A percentile compares a stretch with the other conserved stretches of the same genome.
phyloP scores from a whole-genome alignment of 2,888 invertebrate species.

The Nasonovia ribisnigri region DNA sequence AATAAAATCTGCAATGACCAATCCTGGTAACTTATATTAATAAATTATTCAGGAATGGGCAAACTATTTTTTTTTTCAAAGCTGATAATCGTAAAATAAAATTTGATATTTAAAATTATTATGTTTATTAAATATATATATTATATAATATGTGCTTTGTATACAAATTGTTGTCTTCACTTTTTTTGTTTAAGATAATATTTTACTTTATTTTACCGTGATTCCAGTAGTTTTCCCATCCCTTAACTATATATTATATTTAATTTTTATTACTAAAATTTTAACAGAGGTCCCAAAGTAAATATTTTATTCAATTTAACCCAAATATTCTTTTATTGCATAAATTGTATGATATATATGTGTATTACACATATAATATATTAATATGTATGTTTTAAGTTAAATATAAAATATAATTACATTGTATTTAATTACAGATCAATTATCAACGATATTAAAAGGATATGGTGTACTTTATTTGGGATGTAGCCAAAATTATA shows the following conservation, averaged over 20 bases:
- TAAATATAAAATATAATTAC: not conserved
- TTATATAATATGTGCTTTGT: not conserved
- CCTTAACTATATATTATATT: not conserved
- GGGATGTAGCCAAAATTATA: not conserved
- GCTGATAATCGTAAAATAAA: not conserved
- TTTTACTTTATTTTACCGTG: not conserved
- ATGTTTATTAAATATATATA: not conserved
- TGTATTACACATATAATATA: too few relatives aligned
- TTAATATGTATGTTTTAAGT: not conserved
- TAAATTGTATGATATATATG: not conserved
- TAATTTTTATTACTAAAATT: not conserved
- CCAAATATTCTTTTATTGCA: not conserved
- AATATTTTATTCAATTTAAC: not conserved
- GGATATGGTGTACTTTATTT: slow-evolving; percentile 4
- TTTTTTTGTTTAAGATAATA: not conserved
- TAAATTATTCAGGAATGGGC: not conserved
- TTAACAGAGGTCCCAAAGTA: not conserved
- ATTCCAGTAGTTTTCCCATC: not conserved
- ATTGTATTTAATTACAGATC: slow-evolving; percentile 1
- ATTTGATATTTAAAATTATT: not conserved
- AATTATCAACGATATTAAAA: not conserved
- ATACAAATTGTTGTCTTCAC: not conserved
- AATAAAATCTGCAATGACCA: slow-evolving; percentile 12
- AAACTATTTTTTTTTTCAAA: too few relatives aligned
- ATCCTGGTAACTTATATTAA: not conserved